Base-by-base conservation (phyloP, 2,888 invertebrate species). In the Watsonalla cultraria region DNA sequence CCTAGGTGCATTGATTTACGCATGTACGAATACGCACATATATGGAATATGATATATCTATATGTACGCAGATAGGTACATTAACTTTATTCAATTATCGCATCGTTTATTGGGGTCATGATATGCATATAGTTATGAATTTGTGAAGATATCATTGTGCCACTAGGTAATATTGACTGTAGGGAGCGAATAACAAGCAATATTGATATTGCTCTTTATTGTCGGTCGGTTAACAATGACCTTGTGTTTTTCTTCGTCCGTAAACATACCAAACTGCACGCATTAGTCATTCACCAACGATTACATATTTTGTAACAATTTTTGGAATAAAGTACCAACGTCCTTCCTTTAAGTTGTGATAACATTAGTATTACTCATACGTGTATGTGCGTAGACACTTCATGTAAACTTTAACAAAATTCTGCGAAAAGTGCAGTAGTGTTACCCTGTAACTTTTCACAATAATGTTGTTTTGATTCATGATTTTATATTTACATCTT, bases 201-300 rank as follows among this genome's bases (percentile, higher is more conserved):
- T 42, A 11, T 11, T 11, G 37, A 11, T 45, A 47, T 56, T 52
- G 53, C 24, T 54, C 54, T 59, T 63, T 61, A 61, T 60, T 53
- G 58, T 55, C 48, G 52, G 56, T 54, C 48, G 51, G 57, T 54
- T 58, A 57, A 66, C 63, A 66, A 65, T 61, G 62, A 60, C 67
- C 66, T 65, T 71, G 57, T 66, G 58, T 65, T 62, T 63, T 59
- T 64, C 56, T 59, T 59, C 45, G 50, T 51, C n/a, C 54, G 39
- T 49, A 61, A 64, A 63, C 59, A 60, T 61, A 51, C 33, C 52
- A 24, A 53, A 58, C 48, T 42, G 34, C 15, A 60, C 52, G 49
- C 45, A 52, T 53, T 51, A 52, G 50, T 49, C 57, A 64, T 52
- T 55, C 56, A 55, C 47, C 52, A 51, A 39, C 42, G 5, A 8